Base-by-base conservation (phyloP, 2,113 vertebrate species). In the Oriolus oriolus region DNA sequence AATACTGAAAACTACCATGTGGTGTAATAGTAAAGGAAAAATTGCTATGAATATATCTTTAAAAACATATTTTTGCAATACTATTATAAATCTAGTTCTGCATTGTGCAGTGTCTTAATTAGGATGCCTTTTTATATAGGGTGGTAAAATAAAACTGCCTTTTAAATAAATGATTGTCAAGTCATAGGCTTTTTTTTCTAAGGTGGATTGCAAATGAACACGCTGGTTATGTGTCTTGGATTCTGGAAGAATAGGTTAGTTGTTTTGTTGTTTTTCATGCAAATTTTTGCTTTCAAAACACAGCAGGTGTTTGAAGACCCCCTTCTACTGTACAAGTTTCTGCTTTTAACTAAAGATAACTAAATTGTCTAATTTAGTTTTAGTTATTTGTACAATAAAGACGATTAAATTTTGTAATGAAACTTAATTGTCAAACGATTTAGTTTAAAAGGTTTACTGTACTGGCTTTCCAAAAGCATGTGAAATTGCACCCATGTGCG, bases 401-500 rank as follows among this genome's bases (percentile, higher is more conserved):
- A 33, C 2, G 3, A 70, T 93, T 80, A 54, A 68, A 80, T 90
- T 87, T 84, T 84, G 45, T 61, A 60, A 21, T 69, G 63, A 70
- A 65, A 63, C 59, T 42, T 50, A 61, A 84, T 92, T 91, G 31
- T 75, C 16, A 47, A 16, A 39, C 22, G 26, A 52, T 64, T 84
- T 64, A 57, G 9, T 53, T 88, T 68, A 63, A 75, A 78, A 85
- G 23, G 10, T 50, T 89, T 76, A 50, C 61, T 88, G 61, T 71
- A 85, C 27, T 75, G 35, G 5, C 9, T 79, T 90, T 83, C 44
- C 24, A 71, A 74, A 87, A 68, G 13, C 19, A 19, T 52, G 9
- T 66, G 52, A 54, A 83, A 64, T 56, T 63, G 6, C 31, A 65
- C 0, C 0, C 24, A 3, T 33, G 8, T 19, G 2, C 76, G 9